A percentile compares a stretch with the other conserved stretches of the same genome.
phyloP scores from a whole-genome alignment of 2,113 vertebrate species.

The Girardinichthys multiradiatus region DNA sequence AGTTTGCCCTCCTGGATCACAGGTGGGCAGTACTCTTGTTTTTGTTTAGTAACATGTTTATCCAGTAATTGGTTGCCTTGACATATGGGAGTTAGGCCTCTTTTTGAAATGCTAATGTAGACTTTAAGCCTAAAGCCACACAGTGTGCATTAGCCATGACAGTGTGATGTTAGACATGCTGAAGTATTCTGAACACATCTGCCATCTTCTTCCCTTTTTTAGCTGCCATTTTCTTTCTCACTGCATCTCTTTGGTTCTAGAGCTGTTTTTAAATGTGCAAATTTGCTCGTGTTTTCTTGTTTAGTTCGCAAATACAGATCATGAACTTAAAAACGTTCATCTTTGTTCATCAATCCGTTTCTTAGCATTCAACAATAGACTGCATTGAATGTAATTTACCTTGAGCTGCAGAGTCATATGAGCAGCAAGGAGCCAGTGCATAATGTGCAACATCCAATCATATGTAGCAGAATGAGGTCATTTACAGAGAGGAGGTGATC shows the following conservation, averaged over 20 bases:
- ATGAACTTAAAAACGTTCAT: conserved; percentile 16
- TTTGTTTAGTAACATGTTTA: conserved; percentile 52
- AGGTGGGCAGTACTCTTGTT: conserved; percentile 29
- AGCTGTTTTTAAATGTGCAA: conserved; percentile 31
- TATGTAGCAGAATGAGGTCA: conserved; percentile 56
- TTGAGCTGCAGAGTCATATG: conserved; percentile 54
- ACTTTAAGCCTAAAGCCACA: conserved; percentile 63
- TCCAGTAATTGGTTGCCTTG: conserved; percentile 70
- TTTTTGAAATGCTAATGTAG: conserved; percentile 71
- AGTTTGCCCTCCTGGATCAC: conserved; percentile 34
- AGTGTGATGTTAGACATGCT: conserved; percentile 37
- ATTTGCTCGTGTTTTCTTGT: conserved; percentile 30
- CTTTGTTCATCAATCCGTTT: conserved; percentile 20
- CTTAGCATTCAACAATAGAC: conserved; percentile 44
- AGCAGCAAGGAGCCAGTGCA: conserved; percentile 29
- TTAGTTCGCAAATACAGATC: conserved; percentile 50
- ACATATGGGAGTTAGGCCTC: conserved; percentile 38
- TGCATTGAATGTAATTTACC: conserved; percentile 48
- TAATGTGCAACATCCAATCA: conserved; percentile 50
- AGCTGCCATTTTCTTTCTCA: conserved; percentile 46
- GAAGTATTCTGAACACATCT: conserved; percentile 47
- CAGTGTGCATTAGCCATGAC: conserved; percentile 45
- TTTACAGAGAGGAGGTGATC: conserved; percentile 46
- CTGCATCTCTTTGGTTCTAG: conserved; percentile 25
- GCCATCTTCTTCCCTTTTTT: conserved; percentile 18